A percentile compares a stretch with the other conserved stretches of the same genome.
These are phyloP conservation scores for Cyanoramphus novaezelandiae DNA, from an alignment of 2,113 vertebrate genomes.

Conservation along the genomic window DNA sequence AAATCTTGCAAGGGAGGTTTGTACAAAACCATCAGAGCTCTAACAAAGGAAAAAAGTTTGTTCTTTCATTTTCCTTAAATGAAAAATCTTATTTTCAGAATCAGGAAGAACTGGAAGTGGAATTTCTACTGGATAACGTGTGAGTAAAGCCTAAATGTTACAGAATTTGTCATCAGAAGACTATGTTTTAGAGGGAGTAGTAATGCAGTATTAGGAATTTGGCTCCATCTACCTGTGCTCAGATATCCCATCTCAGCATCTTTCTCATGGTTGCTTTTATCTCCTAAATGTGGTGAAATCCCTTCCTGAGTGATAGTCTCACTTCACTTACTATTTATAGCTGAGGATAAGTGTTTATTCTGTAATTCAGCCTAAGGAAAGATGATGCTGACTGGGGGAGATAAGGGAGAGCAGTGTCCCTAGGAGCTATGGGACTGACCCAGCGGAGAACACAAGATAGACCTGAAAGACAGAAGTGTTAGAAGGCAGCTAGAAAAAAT, in stretches of 20 bases:
- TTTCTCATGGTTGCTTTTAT: neutral
- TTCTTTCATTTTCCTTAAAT: neutral
- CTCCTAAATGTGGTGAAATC: neutral
- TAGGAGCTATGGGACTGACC: neutral
- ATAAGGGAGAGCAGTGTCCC: neutral
- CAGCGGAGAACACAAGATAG: accelerated
- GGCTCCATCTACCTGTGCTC: neutral
- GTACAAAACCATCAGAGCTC: neutral
- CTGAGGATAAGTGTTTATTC: neutral
- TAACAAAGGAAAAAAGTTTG: neutral
- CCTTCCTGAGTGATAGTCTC: neutral
- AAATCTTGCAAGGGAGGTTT: neutral
- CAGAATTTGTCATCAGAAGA: neutral
- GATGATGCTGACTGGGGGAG: neutral
- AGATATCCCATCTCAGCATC: neutral
- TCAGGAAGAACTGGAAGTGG: conserved; percentile 59
- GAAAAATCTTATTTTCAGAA: conserved; percentile 38
- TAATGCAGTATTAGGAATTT: neutral
- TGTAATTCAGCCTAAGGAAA: neutral
- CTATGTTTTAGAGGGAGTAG: neutral
- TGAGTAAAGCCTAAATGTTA: conserved; percentile 33
- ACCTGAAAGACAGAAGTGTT: neutral
- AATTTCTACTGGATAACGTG: conserved; percentile 62
- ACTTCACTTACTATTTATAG: neutral
- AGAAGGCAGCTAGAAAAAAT: neutral